Conservation (phyloP, 2,113 vertebrate genomes). For the Rutilus rutilus region DNA sequence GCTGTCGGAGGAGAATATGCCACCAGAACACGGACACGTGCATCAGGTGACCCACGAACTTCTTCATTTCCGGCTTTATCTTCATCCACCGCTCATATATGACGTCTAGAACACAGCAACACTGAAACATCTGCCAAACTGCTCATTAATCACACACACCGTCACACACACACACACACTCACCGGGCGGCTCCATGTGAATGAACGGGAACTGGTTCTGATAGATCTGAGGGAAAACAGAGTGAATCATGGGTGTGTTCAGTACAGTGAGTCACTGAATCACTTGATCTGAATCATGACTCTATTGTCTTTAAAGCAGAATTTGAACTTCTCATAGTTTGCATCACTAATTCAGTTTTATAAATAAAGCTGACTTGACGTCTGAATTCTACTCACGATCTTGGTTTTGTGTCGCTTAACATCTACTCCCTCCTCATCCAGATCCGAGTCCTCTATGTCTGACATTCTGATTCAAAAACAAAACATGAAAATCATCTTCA, state of each 20-base stretch:
- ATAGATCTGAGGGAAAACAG: conserved; percentile 28
- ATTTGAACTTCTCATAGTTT: too few species aligned
- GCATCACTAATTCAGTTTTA: neutral
- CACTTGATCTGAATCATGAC: too few species aligned
- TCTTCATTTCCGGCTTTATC: conserved; percentile 46
- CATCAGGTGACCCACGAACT: conserved; percentile 58
- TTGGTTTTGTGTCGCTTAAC: conserved; percentile 40
- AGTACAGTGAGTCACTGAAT: neutral
- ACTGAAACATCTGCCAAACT: neutral
- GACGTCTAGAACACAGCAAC: conserved; percentile 53
- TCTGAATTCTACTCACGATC: conserved; percentile 10
- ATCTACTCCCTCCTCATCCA: conserved; percentile 70
- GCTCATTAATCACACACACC: neutral
- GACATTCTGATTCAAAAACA: conserved; percentile 62
- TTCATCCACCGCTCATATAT: conserved; percentile 60
- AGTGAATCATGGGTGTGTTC: neutral
- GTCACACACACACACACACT: neutral
- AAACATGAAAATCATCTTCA: neutral
- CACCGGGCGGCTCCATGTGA: conserved; percentile 49
- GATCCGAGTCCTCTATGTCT: conserved; percentile 71
- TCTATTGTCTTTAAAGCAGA: too few species aligned
- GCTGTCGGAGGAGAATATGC: conserved; percentile 65
- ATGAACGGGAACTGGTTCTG: conserved; percentile 14
- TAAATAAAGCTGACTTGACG: too few species aligned
- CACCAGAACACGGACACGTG: conserved; percentile 71